A percentile compares a stretch with the other conserved stretches of the same genome.
These are phyloP conservation scores for Nemotelus pantherinus DNA, from an alignment of 2,888 invertebrate species.

Conservation along the genomic window DNA sequence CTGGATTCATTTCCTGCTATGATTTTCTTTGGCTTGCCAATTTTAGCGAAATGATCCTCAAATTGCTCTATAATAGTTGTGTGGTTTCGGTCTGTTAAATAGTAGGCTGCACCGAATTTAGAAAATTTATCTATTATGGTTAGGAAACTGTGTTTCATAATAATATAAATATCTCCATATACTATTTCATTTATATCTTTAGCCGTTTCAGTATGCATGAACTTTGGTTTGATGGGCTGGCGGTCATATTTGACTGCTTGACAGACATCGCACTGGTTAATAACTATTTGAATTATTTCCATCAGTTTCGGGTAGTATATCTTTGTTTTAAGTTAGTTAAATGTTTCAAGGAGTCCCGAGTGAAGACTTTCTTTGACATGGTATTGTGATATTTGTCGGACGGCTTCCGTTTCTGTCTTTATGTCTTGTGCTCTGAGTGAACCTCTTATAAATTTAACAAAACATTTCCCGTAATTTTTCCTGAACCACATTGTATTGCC, in stretches of 20 bases:
- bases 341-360: slow-evolving; percentile 37
- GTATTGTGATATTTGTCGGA: slow-evolving; percentile 48
- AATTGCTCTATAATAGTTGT: slow-evolving; percentile 25
- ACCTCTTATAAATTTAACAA: too few species aligned
- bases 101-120: not conserved
- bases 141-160: slow-evolving; percentile 28
- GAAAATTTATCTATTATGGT: slow-evolving; percentile 18
- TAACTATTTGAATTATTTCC: slow-evolving; percentile 50
- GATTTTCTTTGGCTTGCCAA: too few species aligned
- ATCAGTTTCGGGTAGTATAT: slow-evolving; percentile 45
- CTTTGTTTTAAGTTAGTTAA: slow-evolving; percentile 49
- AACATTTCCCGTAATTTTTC: too few species aligned
- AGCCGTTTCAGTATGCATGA: slow-evolving; percentile 46
- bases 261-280: slow-evolving; percentile 50
- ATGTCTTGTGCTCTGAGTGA: slow-evolving; percentile 43
- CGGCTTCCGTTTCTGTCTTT: slow-evolving; percentile 46
- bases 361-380: slow-evolving; percentile 34
- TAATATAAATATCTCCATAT: not conserved
- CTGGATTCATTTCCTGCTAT: not conserved
- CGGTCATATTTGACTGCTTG: slow-evolving; percentile 50
- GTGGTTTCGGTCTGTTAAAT: slow-evolving; percentile 37
- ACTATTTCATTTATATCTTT: not conserved
- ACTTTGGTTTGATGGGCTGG: slow-evolving; percentile 48
- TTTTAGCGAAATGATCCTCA: too few species aligned
- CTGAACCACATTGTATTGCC: too few species aligned